Percentiles rank a stretch among this genome's conserved stretches.
Evolutionary conservation across 64 coral and sea anemone species (phyloP).

Genomic region (Stylophora pistillata): DNA sequence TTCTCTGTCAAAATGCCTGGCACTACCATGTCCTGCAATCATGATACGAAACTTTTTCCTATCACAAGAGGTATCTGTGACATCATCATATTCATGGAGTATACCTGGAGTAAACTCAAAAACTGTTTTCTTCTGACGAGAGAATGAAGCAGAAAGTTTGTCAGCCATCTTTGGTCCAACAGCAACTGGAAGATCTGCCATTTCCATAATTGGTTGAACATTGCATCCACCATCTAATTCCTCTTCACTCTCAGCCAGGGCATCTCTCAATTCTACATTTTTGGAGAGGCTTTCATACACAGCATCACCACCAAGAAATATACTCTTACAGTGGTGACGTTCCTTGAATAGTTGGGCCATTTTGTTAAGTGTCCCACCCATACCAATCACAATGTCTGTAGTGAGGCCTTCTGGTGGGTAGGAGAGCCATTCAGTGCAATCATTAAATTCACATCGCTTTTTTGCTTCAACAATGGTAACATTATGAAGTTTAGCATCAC

Average conservation of each 20-base stretch:
- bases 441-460: neutral
- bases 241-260: neutral
- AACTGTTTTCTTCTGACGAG: neutral
- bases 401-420: neutral
- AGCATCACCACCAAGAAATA: neutral
- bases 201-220: neutral
- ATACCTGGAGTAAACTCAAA: neutral
- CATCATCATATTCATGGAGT: neutral
- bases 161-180: neutral
- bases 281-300: neutral
- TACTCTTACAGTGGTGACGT: neutral
- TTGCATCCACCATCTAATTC: neutral
- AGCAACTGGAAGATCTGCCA: neutral
- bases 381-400: neutral
- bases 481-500: too few relatives aligned
- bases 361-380: neutral
- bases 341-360: neutral
- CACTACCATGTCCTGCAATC: neutral
- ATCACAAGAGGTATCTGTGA: neutral
- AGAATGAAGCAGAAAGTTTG: neutral
- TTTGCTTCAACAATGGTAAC: conserved; percentile 1
- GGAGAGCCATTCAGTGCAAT: neutral
- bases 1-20: neutral
- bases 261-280: too few relatives aligned
- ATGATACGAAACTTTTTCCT: neutral